These are phyloP conservation scores for Petrosia ficiformis DNA, from an alignment of 37 sponge, comb jelly and placozoan genomes.

Conservation along the genomic window DNA sequence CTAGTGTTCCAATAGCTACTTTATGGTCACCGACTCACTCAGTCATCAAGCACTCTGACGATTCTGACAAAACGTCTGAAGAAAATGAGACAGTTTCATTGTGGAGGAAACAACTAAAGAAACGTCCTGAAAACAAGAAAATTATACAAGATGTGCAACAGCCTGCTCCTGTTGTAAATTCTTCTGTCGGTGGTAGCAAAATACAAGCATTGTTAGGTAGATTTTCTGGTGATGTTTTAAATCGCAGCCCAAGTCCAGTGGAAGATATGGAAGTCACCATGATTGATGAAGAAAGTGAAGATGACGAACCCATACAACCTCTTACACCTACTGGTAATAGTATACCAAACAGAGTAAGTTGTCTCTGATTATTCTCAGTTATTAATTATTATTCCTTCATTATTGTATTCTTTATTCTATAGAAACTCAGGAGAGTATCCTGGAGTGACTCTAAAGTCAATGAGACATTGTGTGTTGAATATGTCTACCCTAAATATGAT, in stretches of 20 bases:
- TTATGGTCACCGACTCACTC: neutral
- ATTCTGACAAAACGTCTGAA: neutral
- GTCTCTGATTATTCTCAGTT: no score
- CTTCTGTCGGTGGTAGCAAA: neutral
- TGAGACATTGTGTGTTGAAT: no score
- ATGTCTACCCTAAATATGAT: conserved; percentile 67
- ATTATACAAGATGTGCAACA: neutral
- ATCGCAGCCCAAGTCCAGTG: neutral
- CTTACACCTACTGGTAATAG: no score
- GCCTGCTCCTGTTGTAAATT: neutral
- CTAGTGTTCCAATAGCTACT: neutral
- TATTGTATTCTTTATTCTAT: no score
- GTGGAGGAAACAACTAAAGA: neutral
- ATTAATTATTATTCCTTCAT: no score
- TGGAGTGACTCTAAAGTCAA: conserved; percentile 48
- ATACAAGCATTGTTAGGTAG: neutral
- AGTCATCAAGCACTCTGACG: neutral
- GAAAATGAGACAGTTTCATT: neutral
- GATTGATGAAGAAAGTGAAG: neutral
- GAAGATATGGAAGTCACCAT: neutral
- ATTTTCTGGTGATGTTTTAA: neutral
- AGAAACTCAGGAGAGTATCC: conserved; percentile 43
- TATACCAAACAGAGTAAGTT: no score
- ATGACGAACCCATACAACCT: neutral
- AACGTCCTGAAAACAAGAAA: neutral